Evolutionary conservation across 2,113 vertebrate species (phyloP).

Genomic region (Anoura caudifer): DNA sequence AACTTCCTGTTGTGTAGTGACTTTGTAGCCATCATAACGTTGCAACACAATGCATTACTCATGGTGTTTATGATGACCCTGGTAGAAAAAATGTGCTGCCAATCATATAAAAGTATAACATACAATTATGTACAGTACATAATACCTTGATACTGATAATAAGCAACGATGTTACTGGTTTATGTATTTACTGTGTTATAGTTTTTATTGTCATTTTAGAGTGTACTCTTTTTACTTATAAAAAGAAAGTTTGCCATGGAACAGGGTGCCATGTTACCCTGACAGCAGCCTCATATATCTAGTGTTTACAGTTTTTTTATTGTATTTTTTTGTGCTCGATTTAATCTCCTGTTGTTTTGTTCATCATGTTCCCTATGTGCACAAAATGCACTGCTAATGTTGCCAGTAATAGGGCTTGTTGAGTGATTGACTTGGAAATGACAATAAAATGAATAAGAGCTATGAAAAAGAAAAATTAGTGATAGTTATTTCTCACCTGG

Average conservation of each 20-base stretch:
- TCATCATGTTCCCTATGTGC: not conserved
- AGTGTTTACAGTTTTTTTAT: not conserved
- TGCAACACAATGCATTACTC: not conserved
- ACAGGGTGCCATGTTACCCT: not conserved
- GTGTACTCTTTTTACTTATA: not conserved
- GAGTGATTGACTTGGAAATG: not conserved
- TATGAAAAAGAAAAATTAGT: not conserved
- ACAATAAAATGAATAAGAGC: not conserved
- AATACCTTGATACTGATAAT: too few species aligned
- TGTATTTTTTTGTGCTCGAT: not conserved
- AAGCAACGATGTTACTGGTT: not conserved
- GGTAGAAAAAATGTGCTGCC: not conserved
- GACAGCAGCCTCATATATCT: not conserved
- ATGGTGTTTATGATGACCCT: not conserved
- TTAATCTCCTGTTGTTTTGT: not conserved
- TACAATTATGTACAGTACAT: not conserved
- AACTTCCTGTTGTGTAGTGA: not conserved
- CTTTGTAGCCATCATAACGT: not conserved
- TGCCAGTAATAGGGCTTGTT: not conserved
- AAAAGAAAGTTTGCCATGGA: not conserved
- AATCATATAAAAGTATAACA: not conserved
- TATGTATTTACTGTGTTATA: not conserved
- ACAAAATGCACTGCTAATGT: not conserved
- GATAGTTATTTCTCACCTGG: not conserved
- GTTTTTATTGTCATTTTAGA: not conserved